phyloP scores from a whole-genome alignment of 1,140 invertebrate species.

The Drosophila albomicans region DNA sequence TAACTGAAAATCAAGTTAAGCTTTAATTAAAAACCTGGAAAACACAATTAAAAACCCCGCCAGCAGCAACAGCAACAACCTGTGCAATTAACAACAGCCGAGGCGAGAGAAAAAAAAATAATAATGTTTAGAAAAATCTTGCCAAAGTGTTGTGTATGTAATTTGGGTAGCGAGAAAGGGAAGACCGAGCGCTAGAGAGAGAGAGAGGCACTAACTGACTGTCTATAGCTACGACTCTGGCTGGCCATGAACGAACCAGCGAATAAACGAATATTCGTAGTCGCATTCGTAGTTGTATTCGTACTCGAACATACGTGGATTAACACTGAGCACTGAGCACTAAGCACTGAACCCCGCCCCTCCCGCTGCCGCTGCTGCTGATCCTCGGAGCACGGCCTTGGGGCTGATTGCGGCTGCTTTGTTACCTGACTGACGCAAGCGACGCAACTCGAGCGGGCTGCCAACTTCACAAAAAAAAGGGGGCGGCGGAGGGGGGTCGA shows the following conservation, averaged over 20 bases:
- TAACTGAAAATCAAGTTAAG: slow-evolving; percentile 82
- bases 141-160: slow-evolving; percentile 71
- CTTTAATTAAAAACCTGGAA: slow-evolving; percentile 83
- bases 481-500: slow-evolving; percentile 8
- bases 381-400: slow-evolving; percentile 59
- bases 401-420: slow-evolving; percentile 65
- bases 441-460: slow-evolving; percentile 56
- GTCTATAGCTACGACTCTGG: too few species aligned
- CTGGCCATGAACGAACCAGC: slow-evolving; percentile 48
- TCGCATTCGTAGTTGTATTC: slow-evolving; percentile 1
- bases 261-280: slow-evolving; percentile 7
- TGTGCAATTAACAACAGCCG: slow-evolving; percentile 70
- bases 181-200: not conserved
- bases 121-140: slow-evolving; percentile 77
- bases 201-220: too few species aligned
- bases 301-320: slow-evolving; percentile 38
- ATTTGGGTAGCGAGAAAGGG: slow-evolving; percentile 45
- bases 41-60: slow-evolving; percentile 73
- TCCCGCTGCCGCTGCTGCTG: not conserved
- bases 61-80: slow-evolving; percentile 59
- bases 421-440: slow-evolving; percentile 68
- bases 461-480: not conserved
- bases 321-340: slow-evolving; percentile 37
- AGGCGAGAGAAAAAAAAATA: slow-evolving; percentile 44
- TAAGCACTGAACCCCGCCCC: slow-evolving; percentile 36